Percentiles rank a stretch among this genome's conserved stretches.
These are phyloP conservation scores for Syritta pipiens DNA, from an alignment of 2,888 invertebrate species.

Conservation along the genomic window DNA sequence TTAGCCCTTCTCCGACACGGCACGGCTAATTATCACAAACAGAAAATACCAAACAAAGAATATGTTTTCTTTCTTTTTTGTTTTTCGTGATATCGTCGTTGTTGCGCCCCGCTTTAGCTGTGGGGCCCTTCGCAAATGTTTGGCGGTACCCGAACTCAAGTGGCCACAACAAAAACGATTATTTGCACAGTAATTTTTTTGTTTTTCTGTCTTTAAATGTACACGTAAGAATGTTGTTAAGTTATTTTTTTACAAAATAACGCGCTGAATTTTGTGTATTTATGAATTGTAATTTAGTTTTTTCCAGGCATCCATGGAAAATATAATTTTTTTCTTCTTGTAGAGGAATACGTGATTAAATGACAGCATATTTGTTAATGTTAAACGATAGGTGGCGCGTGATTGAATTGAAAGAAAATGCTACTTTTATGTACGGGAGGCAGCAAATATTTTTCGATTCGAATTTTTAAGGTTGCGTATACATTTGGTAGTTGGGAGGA, in stretches of 20 bases:
- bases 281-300: not conserved
- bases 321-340: conserved; percentile 16
- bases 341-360: conserved; percentile 39
- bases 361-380: conserved; percentile 18
- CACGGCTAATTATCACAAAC: too few relatives aligned
- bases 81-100: conserved; percentile 20
- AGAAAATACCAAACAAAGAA: too few relatives aligned
- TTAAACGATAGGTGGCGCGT: conserved; percentile 11
- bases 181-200: too few relatives aligned
- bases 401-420: not conserved
- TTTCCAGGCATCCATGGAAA: conserved; percentile 35
- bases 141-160: conserved; percentile 49
- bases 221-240: not conserved
- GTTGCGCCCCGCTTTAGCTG: conserved; percentile 1
- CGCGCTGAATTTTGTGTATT: conserved; percentile 17
- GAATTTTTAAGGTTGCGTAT: too few relatives aligned
- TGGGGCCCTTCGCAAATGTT: conserved; percentile 21
- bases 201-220: too few relatives aligned
- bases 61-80: too few relatives aligned
- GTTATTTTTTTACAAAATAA: not conserved
- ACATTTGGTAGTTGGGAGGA: too few relatives aligned
- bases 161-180: too few relatives aligned
- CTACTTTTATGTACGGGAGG: not conserved
- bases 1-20: too few relatives aligned
- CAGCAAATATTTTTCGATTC: too few relatives aligned